Base-by-base conservation (phyloP, 2,797 vertebrate genomes). In the Sebastolobus altivelis region DNA sequence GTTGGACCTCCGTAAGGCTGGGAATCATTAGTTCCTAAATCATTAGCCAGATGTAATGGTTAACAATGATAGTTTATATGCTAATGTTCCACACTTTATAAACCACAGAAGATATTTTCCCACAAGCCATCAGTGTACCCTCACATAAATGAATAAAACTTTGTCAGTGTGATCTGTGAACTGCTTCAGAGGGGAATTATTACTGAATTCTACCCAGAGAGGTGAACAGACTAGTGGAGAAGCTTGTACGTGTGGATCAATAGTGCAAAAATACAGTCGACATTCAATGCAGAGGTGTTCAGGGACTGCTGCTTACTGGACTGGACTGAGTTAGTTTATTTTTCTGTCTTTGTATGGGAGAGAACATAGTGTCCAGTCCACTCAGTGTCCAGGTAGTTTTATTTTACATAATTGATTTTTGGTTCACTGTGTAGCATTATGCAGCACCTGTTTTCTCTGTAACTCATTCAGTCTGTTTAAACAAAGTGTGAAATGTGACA, bases 171-270 rank as follows among this genome's bases (percentile, higher is more conserved):
- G n/a, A 22, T 60, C 13, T 40, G 13, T 33, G 6, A 0, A 16
- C 54, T 46, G 18, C n/a, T 66, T 63, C 62, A 56, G 38, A 56
- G 29, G 38, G 29, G 2, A 63, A 16, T 56, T 0, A 22, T 25
- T 27, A 27, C 22, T 54, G 27, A 52, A 18, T 65, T 54, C 2
- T 52, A 29, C 27, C 35, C 56, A 66, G 62, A 78, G 16, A 70
- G 72, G 13, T 60, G 38, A 66, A 54, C 10, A 61, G 46, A 72
- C 59, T 65, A 56, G 18, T 54, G 12, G 66, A 70, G n/a, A 40
- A 49, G 27, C 55, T 13, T 59, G 52, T 43, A 55, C 16, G 2
- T 65, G 72, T 54, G 59, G 84, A 83, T 89, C 87, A 63, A 89
- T 88, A 62, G 10, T 18, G 38, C 8, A 71, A 49, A 80, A 37